Percentiles rank a stretch among this genome's conserved stretches.
These are phyloP conservation scores for Bambusicola thoracicus DNA, from an alignment of 2,113 vertebrate genomes.

Conservation along the genomic window DNA sequence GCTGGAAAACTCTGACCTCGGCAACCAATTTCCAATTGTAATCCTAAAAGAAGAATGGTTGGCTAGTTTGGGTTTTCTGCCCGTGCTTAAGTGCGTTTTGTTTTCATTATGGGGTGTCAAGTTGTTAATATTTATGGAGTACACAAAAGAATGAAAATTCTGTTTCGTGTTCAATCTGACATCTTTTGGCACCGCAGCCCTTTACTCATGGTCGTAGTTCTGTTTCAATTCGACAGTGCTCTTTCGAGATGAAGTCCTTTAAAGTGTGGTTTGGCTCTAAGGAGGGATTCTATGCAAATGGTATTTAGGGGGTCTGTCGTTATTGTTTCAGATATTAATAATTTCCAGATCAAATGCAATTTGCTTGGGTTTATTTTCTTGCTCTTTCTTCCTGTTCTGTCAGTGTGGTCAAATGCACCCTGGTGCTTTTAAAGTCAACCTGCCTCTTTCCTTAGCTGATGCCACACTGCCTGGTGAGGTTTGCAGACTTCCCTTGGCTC, in stretches of 20 bases:
- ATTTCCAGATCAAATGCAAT: conserved; percentile 65
- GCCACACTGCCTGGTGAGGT: neutral
- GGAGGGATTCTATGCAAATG: conserved; percentile 44
- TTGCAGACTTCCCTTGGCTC: neutral
- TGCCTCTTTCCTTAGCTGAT: neutral
- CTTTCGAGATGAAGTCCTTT: conserved; percentile 52
- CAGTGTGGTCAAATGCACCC: neutral
- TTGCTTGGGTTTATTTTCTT: conserved; percentile 2
- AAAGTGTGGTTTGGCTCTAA: conserved; percentile 66
- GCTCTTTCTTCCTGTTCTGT: neutral
- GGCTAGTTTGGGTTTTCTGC: conserved; percentile 60
- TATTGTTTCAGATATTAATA: conserved; percentile 71
- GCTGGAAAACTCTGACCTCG: conserved; percentile 57
- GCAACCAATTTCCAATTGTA: conserved; percentile 47
- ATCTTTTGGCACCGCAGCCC: conserved; percentile 58
- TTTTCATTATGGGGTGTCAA: conserved; percentile 69
- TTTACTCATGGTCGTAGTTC: conserved; percentile 49
- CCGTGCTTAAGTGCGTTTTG: conserved; percentile 64
- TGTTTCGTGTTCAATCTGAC: conserved; percentile 69
- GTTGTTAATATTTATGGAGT: conserved; percentile 69
- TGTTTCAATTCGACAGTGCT: conserved; percentile 46
- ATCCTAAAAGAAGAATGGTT: conserved; percentile 64
- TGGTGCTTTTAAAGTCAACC: conserved; percentile 11
- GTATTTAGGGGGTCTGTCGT: conserved; percentile 38
- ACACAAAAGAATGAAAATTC: conserved; percentile 67